These are phyloP conservation scores for Oryzias curvinotus DNA, from an alignment of 2,113 vertebrate genomes.

Conservation along the genomic window DNA sequence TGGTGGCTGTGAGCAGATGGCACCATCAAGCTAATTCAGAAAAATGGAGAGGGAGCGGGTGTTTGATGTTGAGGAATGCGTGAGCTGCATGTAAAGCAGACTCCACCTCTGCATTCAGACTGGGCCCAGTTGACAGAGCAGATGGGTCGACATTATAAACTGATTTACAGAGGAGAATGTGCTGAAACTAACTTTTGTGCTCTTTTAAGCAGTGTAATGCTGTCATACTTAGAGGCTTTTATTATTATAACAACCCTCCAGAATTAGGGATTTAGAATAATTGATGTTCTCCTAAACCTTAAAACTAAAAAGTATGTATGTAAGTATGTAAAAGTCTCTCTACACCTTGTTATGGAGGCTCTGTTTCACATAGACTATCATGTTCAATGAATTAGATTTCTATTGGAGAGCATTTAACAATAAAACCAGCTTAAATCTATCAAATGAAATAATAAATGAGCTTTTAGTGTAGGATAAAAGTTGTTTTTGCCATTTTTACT, in stretches of 20 bases:
- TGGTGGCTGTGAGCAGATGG: slow-evolving; percentile 89
- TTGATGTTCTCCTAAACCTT: slow-evolving; percentile 11
- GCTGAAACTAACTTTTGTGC: slow-evolving; percentile 56
- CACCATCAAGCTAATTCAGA: slow-evolving; percentile 88
- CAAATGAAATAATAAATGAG: no score
- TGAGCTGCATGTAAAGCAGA: slow-evolving; percentile 84
- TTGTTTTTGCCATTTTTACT: no score
- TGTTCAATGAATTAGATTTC: no score
- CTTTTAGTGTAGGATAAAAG: no score
- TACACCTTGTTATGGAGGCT: no score
- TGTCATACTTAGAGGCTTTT: slow-evolving; percentile 41
- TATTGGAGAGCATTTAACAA: no score
- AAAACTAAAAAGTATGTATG: slow-evolving; percentile 1
- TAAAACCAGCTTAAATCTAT: no score
- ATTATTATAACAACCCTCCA: slow-evolving; percentile 38
- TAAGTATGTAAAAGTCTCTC: no score
- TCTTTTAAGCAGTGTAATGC: slow-evolving; percentile 37
- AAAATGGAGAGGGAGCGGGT: slow-evolving; percentile 86
- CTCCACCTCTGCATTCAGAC: slow-evolving; percentile 74
- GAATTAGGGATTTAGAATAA: slow-evolving; percentile 13
- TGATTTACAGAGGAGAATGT: slow-evolving; percentile 81
- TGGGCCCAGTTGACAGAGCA: slow-evolving; percentile 75
- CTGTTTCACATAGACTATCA: no score
- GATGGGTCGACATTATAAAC: slow-evolving; percentile 89
- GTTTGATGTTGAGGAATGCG: slow-evolving; percentile 84